phyloP scores from a whole-genome alignment of 2,888 invertebrate species.

The Eristalinus sepulchralis region DNA sequence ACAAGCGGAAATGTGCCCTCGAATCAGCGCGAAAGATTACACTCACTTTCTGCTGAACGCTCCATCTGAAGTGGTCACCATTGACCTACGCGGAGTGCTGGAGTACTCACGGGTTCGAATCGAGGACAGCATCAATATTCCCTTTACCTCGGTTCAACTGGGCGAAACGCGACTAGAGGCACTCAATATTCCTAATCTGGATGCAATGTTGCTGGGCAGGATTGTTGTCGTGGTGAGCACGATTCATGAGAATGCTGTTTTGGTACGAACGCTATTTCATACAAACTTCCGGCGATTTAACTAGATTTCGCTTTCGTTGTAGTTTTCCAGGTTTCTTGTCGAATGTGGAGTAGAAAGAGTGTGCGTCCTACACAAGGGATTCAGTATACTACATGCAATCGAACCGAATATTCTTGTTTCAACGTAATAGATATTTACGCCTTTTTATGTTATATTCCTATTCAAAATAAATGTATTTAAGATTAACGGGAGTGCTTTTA shows the following conservation, averaged over 20 bases:
- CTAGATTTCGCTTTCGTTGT: slow-evolving; percentile 73
- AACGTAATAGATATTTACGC: slow-evolving; percentile 73
- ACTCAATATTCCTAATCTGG: slow-evolving; percentile 85
- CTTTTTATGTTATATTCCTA: slow-evolving; percentile 12
- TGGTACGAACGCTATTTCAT: slow-evolving; percentile 82
- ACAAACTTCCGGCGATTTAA: neutral
- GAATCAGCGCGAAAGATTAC: slow-evolving; percentile 93
- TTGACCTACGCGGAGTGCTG: slow-evolving; percentile 85
- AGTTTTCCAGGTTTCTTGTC: slow-evolving; percentile 94
- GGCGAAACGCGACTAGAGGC: slow-evolving; percentile 87
- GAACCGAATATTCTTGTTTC: slow-evolving; percentile 83
- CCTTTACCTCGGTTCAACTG: slow-evolving; percentile 89
- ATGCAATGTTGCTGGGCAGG: slow-evolving; percentile 83
- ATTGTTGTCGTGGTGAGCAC: slow-evolving; percentile 90
- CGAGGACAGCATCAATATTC: slow-evolving; percentile 92
- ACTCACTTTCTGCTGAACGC: slow-evolving; percentile 86
- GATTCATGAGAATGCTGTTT: slow-evolving; percentile 88
- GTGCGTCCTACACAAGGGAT: slow-evolving; percentile 93
- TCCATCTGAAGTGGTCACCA: slow-evolving; percentile 83
- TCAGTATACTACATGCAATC: slow-evolving; percentile 87
- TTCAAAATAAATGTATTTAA: slow-evolving; percentile 27
- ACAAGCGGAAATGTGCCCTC: slow-evolving; percentile 88
- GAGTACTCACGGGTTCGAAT: slow-evolving; percentile 89
- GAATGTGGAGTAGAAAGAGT: slow-evolving; percentile 89
- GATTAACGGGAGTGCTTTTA: neutral